These are phyloP conservation scores for Nothobranchius kuhntae DNA, from an alignment of 2,113 vertebrate species.

Conservation along the genomic window DNA sequence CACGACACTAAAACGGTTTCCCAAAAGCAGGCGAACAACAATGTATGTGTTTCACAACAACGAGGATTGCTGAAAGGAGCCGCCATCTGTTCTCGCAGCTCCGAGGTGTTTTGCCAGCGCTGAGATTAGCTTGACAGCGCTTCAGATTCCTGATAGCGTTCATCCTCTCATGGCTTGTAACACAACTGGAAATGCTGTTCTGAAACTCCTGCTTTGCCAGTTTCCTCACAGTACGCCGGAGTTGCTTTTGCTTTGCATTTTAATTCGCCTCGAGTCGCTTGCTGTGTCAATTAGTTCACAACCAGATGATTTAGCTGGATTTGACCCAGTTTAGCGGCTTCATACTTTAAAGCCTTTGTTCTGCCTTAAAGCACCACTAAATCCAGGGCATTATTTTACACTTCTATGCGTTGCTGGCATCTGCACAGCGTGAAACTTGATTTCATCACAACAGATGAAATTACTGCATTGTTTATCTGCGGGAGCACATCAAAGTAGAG, in stretches of 20 bases:
- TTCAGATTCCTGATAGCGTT: conserved; percentile 3
- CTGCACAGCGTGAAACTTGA: conserved; percentile 11
- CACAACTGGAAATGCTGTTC: neutral
- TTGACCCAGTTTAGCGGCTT: neutral
- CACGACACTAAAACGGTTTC: neutral
- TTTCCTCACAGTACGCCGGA: neutral
- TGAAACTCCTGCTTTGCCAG: conserved; percentile 1
- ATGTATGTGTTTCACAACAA: neutral
- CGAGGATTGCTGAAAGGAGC: neutral
- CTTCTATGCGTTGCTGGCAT: conserved; percentile 3
- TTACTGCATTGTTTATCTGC: neutral
- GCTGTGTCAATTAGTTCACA: neutral
- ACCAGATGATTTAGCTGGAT: neutral
- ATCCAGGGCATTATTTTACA: neutral
- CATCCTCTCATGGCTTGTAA: conserved; percentile 12
- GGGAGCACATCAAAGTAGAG: neutral
- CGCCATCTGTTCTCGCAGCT: neutral
- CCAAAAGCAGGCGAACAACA: neutral
- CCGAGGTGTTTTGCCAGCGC: neutral
- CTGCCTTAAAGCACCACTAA: neutral
- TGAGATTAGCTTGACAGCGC: neutral
- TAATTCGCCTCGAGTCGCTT: neutral
- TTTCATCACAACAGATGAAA: neutral
- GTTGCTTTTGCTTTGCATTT: conserved; percentile 10
- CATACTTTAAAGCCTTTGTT: neutral